Evolutionary conservation across 2,113 vertebrate genomes (phyloP).

Genomic region (Rhinogobius similis): DNA sequence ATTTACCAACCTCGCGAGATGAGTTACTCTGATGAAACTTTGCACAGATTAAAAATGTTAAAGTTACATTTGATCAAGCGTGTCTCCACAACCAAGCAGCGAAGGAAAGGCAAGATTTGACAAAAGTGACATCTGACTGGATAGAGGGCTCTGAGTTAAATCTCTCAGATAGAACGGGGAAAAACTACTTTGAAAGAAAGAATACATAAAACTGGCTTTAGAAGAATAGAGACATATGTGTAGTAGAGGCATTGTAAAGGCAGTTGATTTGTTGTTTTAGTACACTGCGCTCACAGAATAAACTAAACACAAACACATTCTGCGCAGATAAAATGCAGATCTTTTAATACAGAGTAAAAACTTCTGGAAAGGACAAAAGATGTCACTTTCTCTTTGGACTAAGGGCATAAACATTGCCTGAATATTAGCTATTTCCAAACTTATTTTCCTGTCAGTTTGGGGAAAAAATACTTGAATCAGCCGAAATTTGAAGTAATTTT

Average conservation of each 20-base stretch:
- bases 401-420: constrained; percentile 29
- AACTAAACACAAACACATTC: constrained; percentile 5
- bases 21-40: constrained; percentile 72
- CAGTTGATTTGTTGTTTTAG: constrained; percentile 31
- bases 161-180: constrained; percentile 52
- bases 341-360: constrained; percentile 15
- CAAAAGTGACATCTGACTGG: constrained; percentile 68
- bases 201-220: constrained; percentile 54
- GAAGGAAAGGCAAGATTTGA: constrained; percentile 64
- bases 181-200: constrained; percentile 56
- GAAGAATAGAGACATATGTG: constrained; percentile 32
- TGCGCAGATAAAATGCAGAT: constrained; percentile 13
- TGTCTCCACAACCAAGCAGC: constrained; percentile 53
- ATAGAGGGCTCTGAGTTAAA: constrained; percentile 63
- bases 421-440: constrained; percentile 51
- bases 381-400: constrained; percentile 6
- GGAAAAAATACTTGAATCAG: constrained; percentile 42
- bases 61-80: constrained; percentile 74
- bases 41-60: constrained; percentile 72
- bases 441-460: constrained; percentile 34
- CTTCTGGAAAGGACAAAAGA: constrained; percentile 29
- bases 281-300: constrained; percentile 23
- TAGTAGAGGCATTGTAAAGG: constrained; percentile 29
- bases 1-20: constrained; percentile 66
- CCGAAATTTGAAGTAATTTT: constrained; percentile 29